Evolutionary conservation across 2,888 invertebrate species (phyloP).

Genomic region (Apodemia hepburni): DNA sequence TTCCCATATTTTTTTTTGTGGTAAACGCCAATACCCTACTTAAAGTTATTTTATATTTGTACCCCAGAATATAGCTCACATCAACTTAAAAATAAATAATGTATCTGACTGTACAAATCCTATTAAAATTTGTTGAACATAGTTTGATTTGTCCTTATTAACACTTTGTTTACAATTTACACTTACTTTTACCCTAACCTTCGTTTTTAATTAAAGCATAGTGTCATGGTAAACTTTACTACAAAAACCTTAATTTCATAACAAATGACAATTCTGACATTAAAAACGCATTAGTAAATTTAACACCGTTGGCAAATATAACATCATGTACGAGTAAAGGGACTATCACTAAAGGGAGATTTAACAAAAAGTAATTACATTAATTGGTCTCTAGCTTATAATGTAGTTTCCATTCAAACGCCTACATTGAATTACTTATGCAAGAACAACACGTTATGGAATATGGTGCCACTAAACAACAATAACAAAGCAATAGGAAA

Average conservation of each 20-base stretch:
- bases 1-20: too few relatives aligned
- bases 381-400: conserved; percentile 44
- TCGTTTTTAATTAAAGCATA: neutral
- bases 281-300: neutral
- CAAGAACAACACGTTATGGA: conserved; percentile 50
- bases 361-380: conserved; percentile 44
- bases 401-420: conserved; percentile 46
- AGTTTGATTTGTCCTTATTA: conserved; percentile 67
- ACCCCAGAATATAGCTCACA: too few relatives aligned
- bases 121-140: conserved; percentile 49
- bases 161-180: conserved; percentile 48
- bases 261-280: neutral
- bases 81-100: conserved; percentile 29
- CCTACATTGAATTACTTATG: conserved; percentile 60
- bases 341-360: conserved; percentile 40
- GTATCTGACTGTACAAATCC: conserved; percentile 41
- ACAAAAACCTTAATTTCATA: conserved; percentile 2
- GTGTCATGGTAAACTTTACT: neutral
- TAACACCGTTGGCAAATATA: conserved; percentile 19
- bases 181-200: conserved; percentile 17
- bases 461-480: conserved; percentile 51
- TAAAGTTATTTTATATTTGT: too few relatives aligned
- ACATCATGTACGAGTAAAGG: conserved; percentile 17
- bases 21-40: too few relatives aligned
- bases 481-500: conserved; percentile 58